Conservation (phyloP, 2,797 vertebrate species). For the Todus mexicanus region DNA sequence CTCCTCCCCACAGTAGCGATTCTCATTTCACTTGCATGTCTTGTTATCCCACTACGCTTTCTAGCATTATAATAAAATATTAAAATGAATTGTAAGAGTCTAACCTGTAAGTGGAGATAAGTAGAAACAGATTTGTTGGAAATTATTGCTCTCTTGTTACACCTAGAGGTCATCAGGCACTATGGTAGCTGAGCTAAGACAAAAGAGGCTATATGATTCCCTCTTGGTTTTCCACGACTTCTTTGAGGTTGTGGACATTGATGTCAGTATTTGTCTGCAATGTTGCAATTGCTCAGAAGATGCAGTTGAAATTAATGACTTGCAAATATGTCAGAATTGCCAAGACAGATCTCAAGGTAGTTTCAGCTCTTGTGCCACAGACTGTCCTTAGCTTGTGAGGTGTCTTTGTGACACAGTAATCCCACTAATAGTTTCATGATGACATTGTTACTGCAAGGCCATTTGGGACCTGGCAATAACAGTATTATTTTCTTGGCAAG, state of each 20-base stretch:
- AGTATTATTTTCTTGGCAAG: slow-evolving; percentile 23
- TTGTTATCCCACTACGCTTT: neutral
- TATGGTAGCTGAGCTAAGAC: neutral
- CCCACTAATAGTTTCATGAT: neutral
- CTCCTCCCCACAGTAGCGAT: neutral
- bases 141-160: fast-evolving
- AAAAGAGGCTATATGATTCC: neutral
- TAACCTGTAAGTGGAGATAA: neutral
- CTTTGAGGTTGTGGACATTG: neutral
- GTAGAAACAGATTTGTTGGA: neutral
- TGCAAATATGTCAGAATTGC: neutral
- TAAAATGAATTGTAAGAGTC: neutral
- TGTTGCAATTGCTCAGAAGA: neutral
- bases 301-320: neutral
- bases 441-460: neutral
- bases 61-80: neutral
- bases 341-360: neutral
- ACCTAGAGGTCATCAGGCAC: neutral
- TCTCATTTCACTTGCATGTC: neutral
- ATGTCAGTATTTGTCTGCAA: neutral
- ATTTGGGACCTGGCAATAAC: neutral
- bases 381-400: neutral
- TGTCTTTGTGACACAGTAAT: slow-evolving; percentile 23
- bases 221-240: neutral
- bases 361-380: neutral